Percentiles rank a stretch among this genome's conserved stretches.
Conservation (phyloP, 2,113 vertebrate genomes). For the Promerops cafer region DNA sequence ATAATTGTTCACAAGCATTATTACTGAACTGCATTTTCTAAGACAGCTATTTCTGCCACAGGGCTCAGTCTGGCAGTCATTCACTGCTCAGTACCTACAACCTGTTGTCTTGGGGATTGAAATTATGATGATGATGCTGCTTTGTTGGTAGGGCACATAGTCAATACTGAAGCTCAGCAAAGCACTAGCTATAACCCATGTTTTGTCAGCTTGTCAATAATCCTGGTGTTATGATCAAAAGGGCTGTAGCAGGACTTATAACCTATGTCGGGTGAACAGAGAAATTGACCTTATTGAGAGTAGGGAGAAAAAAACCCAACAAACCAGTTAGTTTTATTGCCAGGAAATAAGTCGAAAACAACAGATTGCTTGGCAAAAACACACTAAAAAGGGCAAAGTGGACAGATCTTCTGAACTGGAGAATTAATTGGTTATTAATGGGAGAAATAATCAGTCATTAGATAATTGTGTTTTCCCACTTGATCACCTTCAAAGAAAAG, state of each 20-base stretch:
- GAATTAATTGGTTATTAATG: neutral
- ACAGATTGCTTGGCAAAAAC: neutral
- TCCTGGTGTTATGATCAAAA: neutral
- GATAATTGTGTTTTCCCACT: neutral
- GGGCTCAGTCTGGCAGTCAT: neutral
- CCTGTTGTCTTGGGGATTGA: neutral
- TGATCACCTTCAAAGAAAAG: neutral
- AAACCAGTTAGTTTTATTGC: neutral
- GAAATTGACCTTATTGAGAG: neutral
- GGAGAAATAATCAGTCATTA: neutral
- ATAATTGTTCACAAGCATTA: constrained; percentile 25
- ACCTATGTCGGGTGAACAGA: neutral
- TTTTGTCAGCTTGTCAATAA: constrained; percentile 46
- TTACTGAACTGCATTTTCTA: neutral
- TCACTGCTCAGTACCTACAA: neutral
- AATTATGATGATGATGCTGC: constrained; percentile 15
- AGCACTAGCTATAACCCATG: neutral
- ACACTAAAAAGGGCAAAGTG: neutral
- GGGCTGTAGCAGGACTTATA: neutral
- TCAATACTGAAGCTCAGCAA: constrained; percentile 34
- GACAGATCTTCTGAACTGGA: neutral
- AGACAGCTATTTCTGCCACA: neutral
- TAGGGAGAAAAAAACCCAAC: neutral
- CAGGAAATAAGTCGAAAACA: neutral
- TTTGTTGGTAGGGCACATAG: constrained; percentile 23